These are phyloP conservation scores for Glaucopsyche alexis DNA, from an alignment of 2,888 invertebrate species.

Conservation along the genomic window DNA sequence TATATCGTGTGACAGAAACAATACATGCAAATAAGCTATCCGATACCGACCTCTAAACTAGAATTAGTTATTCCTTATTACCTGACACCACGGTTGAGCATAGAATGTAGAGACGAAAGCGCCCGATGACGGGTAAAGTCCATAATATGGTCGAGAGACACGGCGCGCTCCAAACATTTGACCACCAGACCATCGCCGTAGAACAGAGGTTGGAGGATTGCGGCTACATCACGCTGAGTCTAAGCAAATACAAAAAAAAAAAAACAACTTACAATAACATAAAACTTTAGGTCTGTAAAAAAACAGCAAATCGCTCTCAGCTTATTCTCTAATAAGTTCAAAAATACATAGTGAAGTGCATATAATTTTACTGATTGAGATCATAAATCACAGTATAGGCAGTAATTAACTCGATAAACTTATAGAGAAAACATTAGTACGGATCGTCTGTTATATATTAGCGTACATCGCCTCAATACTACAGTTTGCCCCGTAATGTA, in stretches of 20 bases:
- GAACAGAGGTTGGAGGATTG: constrained; percentile 91
- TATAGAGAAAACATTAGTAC: no score
- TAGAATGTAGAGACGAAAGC: constrained; percentile 96
- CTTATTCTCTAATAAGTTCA: no score
- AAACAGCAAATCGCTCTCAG: not conserved
- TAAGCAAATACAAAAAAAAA: constrained; percentile 46
- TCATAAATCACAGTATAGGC: no score
- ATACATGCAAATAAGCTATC: no score
- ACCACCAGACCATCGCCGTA: constrained; percentile 96
- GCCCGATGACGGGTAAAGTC: constrained; percentile 98
- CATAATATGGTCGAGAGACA: constrained; percentile 98
- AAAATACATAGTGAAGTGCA: no score
- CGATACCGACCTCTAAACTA: no score
- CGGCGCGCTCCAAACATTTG: constrained; percentile 94
- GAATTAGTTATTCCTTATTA: constrained; percentile 49
- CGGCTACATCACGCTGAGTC: constrained; percentile 94
- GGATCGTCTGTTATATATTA: no score
- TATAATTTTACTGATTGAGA: no score
- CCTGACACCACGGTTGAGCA: constrained; percentile 96
- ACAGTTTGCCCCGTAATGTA: no score
- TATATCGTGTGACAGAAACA: no score
- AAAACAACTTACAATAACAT: not conserved
- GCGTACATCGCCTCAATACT: no score
- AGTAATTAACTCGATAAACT: no score
- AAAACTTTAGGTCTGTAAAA: not conserved